Conservation (phyloP, 2,113 vertebrate species). For the Speoplatyrhinus poulsoni region DNA sequence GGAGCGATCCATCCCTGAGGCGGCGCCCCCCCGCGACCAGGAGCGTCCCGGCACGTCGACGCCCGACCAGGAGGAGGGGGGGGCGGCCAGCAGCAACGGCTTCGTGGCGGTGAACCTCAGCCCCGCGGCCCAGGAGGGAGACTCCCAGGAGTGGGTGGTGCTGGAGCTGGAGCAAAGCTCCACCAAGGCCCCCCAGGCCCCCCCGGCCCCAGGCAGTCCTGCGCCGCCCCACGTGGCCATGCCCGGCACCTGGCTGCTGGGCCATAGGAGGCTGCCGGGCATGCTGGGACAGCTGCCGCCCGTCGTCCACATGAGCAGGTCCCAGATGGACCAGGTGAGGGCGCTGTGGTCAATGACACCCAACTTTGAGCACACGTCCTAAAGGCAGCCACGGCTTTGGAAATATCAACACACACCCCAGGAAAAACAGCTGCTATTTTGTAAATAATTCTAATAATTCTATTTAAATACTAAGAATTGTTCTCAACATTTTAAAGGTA, state of each 20-base stretch:
- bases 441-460: neutral
- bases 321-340: constrained; percentile 85
- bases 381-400: too few species aligned
- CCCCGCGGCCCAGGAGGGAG: constrained; percentile 88
- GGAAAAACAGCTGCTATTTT: neutral
- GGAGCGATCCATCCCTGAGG: constrained; percentile 77
- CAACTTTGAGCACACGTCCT: too few species aligned
- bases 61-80: constrained; percentile 85
- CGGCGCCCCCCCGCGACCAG: constrained; percentile 81
- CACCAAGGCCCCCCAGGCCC: constrained; percentile 75
- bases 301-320: constrained; percentile 82
- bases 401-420: neutral
- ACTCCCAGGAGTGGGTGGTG: constrained; percentile 97
- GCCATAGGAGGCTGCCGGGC: constrained; percentile 83
- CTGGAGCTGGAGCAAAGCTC: constrained; percentile 90
- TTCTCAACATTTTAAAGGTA: too few species aligned
- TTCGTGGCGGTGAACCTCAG: constrained; percentile 92
- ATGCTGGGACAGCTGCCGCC: constrained; percentile 80
- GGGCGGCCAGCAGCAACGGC: constrained; percentile 82
- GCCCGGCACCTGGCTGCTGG: constrained; percentile 74
- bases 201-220: constrained; percentile 68
- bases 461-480: too few species aligned
- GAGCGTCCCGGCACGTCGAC: constrained; percentile 80
- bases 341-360: neutral
- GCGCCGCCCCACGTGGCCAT: constrained; percentile 76